A percentile compares a stretch with the other conserved stretches of the same genome.
phyloP scores from a whole-genome alignment of 2,113 vertebrate species.

The Planiliza haematocheilus region DNA sequence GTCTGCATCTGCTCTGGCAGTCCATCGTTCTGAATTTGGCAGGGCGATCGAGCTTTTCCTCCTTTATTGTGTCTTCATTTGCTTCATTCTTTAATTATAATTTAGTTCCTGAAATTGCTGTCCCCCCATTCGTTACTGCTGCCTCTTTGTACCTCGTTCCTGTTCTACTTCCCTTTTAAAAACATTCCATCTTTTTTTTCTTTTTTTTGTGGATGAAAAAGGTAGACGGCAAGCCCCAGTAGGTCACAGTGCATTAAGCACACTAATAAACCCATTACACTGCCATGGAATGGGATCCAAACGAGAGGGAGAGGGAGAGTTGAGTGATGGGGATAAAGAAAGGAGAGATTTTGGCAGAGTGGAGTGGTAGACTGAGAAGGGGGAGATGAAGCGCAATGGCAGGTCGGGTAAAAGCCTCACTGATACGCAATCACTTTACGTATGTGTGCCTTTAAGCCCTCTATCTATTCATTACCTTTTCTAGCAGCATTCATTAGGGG shows the following conservation, averaged over 20 bases:
- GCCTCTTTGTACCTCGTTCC: slow-evolving; percentile 16
- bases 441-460: slow-evolving; percentile 38
- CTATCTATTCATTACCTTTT: slow-evolving; percentile 46
- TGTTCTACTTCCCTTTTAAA: slow-evolving; percentile 39
- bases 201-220: slow-evolving; percentile 44
- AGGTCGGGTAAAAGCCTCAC: slow-evolving; percentile 45
- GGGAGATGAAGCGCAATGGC: slow-evolving; percentile 31
- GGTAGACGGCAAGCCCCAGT: slow-evolving; percentile 60
- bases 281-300: slow-evolving; percentile 65
- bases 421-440: slow-evolving; percentile 40
- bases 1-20: slow-evolving; percentile 2
- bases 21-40: not conserved
- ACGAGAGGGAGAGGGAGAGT: slow-evolving; percentile 46
- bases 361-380: slow-evolving; percentile 25
- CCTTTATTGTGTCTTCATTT: not conserved
- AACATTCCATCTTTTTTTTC: slow-evolving; percentile 28
- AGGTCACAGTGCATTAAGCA: slow-evolving; percentile 78
- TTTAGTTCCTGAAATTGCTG: not conserved
- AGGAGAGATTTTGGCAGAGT: slow-evolving; percentile 38
- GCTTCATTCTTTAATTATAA: not conserved
- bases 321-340: slow-evolving; percentile 56
- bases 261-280: slow-evolving; percentile 77
- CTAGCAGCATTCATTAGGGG: slow-evolving; percentile 44
- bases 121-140: not conserved
- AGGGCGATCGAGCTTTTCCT: not conserved